Evolutionary conservation across 1,140 invertebrate genomes (phyloP).

Genomic region (Meloidogyne floridensis): DNA sequence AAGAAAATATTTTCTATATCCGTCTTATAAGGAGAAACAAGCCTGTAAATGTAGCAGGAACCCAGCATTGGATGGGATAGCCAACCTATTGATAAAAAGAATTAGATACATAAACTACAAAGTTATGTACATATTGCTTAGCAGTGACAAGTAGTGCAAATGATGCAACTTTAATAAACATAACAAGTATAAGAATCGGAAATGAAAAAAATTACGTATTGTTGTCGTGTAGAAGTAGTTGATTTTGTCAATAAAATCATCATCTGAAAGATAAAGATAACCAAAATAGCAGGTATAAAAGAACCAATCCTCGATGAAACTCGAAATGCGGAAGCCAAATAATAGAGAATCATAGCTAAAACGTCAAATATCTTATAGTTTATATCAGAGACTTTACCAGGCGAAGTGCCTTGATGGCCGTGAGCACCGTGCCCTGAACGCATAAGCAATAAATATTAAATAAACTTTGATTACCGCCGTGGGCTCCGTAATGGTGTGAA

Average conservation of each 20-base stretch:
- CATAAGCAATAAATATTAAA: background rate
- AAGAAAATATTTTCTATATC: background rate
- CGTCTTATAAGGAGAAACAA: background rate
- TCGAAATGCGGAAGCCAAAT: slow-evolving; percentile 65
- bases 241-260: slow-evolving; percentile 66
- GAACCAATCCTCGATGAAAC: slow-evolving; percentile 61
- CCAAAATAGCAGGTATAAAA: background rate
- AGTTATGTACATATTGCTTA: slow-evolving; percentile 58
- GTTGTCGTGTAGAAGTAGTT: slow-evolving; percentile 66
- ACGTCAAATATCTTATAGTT: background rate
- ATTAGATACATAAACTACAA: slow-evolving; percentile 18
- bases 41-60: slow-evolving; percentile 65
- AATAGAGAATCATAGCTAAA: slow-evolving; percentile 65
- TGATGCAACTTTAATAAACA: slow-evolving; percentile 58
- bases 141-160: slow-evolving; percentile 65
- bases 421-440: slow-evolving; percentile 48
- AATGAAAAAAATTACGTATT: slow-evolving; percentile 52
- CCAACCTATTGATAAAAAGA: slow-evolving; percentile 32
- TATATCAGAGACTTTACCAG: slow-evolving; percentile 21
- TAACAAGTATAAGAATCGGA: background rate
- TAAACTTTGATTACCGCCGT: slow-evolving; percentile 55
- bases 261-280: slow-evolving; percentile 36
- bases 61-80: slow-evolving; percentile 66
- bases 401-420: slow-evolving; percentile 66
- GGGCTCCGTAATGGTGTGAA: slow-evolving; percentile 63